Percentiles rank a stretch among this genome's conserved stretches.
Conservation (phyloP, 2,113 vertebrate genomes). For the Crotophaga sulcirostris region DNA sequence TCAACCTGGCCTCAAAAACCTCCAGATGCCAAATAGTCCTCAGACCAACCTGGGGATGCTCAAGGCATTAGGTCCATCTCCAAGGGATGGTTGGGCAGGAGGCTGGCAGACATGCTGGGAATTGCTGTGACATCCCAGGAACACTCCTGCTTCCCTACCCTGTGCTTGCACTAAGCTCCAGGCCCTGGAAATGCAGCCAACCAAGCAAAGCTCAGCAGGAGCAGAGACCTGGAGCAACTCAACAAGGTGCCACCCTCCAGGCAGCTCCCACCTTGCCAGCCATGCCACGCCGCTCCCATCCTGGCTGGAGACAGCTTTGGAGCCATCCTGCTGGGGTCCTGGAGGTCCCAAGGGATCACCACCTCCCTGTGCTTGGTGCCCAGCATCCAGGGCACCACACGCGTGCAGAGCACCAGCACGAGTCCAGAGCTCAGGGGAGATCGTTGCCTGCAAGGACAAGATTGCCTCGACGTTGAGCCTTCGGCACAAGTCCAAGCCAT, state of each 20-base stretch:
- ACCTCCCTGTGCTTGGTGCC: accelerated
- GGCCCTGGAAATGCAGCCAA: background rate
- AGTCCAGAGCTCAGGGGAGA: background rate
- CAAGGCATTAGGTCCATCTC: background rate
- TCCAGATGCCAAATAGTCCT: background rate
- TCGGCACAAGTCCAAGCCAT: constrained; percentile 7
- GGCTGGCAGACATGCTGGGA: background rate
- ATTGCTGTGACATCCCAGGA: background rate
- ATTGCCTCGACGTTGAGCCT: background rate
- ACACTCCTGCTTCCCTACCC: background rate
- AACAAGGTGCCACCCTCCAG: background rate
- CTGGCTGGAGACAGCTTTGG: background rate
- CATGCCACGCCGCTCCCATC: background rate
- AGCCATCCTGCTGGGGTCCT: background rate
- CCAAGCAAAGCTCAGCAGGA: background rate
- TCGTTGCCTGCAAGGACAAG: background rate
- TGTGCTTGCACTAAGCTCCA: background rate
- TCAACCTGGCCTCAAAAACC: background rate
- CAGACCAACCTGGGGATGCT: accelerated
- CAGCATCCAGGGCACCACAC: background rate
- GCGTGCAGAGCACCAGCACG: accelerated
- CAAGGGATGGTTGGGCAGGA: background rate
- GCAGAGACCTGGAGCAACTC: background rate
- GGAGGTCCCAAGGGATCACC: background rate
- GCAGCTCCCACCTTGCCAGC: background rate